Evolutionary conservation across 2,888 invertebrate genomes (phyloP).

Genomic region (Argyresthia albistria): DNA sequence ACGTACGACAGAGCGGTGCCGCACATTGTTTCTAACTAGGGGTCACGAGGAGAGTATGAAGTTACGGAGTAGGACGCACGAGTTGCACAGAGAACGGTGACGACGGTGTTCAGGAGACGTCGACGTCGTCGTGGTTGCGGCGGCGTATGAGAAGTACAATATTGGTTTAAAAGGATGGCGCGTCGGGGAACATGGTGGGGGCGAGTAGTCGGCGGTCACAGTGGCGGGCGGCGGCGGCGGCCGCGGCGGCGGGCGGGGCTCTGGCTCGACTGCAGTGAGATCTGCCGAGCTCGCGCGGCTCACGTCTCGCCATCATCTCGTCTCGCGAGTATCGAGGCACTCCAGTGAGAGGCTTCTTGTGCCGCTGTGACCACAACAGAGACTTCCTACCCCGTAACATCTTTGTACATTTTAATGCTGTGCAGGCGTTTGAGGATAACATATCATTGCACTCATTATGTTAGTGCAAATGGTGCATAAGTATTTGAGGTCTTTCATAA

Average conservation of each 20-base stretch:
- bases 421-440: no score
- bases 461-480: not conserved
- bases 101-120: no score
- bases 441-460: no score
- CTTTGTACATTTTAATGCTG: not conserved
- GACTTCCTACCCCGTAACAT: not conserved
- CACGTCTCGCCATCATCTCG: no score
- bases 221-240: not conserved
- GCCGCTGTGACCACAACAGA: not conserved
- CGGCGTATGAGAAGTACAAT: slow-evolving; percentile 66
- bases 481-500: not conserved
- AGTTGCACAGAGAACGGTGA: not conserved
- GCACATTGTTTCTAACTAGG: slow-evolving; percentile 49
- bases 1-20: slow-evolving; percentile 49
- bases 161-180: slow-evolving; percentile 29
- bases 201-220: not conserved
- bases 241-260: not conserved
- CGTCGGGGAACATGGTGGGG: not conserved
- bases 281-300: not conserved
- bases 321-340: no score
- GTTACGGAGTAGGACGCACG: no score
- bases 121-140: slow-evolving; percentile 2
- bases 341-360: no score
- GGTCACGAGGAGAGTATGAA: slow-evolving; percentile 15
- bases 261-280: not conserved